Percentiles rank a stretch among this genome's conserved stretches.
These are phyloP conservation scores for Caenorhabditis japonica DNA, from an alignment of 2,888 invertebrate genomes.

Conservation along the genomic window DNA sequence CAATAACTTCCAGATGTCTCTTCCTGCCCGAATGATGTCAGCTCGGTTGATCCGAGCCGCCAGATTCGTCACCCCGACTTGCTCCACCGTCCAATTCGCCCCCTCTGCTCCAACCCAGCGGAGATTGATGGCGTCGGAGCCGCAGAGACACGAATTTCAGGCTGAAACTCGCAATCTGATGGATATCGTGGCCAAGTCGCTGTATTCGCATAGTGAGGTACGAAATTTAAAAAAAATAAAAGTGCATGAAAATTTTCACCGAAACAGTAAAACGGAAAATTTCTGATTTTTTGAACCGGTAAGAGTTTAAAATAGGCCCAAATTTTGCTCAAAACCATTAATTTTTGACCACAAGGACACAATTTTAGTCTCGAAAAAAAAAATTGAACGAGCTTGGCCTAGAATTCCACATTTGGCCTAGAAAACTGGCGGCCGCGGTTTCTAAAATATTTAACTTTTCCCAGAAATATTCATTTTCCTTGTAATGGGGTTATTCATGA, in stretches of 20 bases:
- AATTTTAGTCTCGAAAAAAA: background rate
- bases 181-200: constrained; percentile 95
- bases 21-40: constrained; percentile 4
- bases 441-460: too few relatives aligned
- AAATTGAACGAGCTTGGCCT: too few relatives aligned
- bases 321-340: too few relatives aligned
- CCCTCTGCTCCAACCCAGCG: constrained; percentile 5
- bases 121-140: constrained; percentile 33
- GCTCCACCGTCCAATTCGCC: constrained; percentile 21
- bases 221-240: constrained; percentile 26
- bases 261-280: too few relatives aligned
- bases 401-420: too few relatives aligned
- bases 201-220: constrained; percentile 97
- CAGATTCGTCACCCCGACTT: background rate
- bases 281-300: too few relatives aligned
- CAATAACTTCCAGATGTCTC: constrained; percentile 13
- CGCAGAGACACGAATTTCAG: constrained; percentile 89
- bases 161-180: constrained; percentile 95
- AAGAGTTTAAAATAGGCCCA: too few relatives aligned
- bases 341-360: background rate
- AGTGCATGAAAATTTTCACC: constrained; percentile 5
- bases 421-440: too few relatives aligned
- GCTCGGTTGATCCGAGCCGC: constrained; percentile 6
- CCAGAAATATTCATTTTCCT: too few relatives aligned
- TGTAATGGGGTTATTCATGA: too few relatives aligned